Conservation (phyloP, 2,797 vertebrate species). For the Oreochromis mossambicus region DNA sequence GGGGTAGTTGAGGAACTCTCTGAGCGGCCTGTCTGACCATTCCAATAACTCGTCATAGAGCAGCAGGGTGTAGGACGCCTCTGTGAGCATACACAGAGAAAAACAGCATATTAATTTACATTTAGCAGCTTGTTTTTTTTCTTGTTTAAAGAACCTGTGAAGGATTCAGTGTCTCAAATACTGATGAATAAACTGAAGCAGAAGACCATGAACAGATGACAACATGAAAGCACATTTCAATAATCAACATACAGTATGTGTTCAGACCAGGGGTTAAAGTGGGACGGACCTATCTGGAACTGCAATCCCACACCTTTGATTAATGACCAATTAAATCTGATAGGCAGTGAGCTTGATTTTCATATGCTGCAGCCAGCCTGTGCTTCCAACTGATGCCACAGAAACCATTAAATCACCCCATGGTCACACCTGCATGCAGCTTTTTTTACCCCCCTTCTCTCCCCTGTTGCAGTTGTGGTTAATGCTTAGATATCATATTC, state of each 20-base stretch:
- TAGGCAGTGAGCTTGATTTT: not conserved
- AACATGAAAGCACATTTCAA: not conserved
- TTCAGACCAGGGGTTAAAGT: not conserved
- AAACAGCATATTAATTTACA: not conserved
- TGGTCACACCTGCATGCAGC: not conserved
- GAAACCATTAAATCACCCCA: not conserved
- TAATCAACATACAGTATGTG: not conserved
- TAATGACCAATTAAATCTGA: not conserved
- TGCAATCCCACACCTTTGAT: not conserved
- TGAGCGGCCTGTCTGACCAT: slow-evolving; percentile 92
- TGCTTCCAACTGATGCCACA: not conserved
- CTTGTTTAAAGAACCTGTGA: not conserved
- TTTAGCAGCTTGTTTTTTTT: not conserved
- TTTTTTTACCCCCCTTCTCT: not conserved
- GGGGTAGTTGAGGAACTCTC: slow-evolving; percentile 96
- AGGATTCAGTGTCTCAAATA: not conserved
- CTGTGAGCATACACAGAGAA: slow-evolving; percentile 62
- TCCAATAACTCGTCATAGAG: slow-evolving; percentile 94
- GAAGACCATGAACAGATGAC: not conserved
- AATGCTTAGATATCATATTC: not conserved
- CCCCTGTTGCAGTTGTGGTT: not conserved
- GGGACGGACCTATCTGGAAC: not conserved
- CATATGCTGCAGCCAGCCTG: not conserved
- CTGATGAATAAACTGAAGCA: not conserved
- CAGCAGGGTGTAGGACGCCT: slow-evolving; percentile 94